Evolutionary conservation across 1,140 invertebrate genomes (phyloP), one percentile per base, ranked within the genome.

Genomic region (Melitaea cinxia): DNA sequence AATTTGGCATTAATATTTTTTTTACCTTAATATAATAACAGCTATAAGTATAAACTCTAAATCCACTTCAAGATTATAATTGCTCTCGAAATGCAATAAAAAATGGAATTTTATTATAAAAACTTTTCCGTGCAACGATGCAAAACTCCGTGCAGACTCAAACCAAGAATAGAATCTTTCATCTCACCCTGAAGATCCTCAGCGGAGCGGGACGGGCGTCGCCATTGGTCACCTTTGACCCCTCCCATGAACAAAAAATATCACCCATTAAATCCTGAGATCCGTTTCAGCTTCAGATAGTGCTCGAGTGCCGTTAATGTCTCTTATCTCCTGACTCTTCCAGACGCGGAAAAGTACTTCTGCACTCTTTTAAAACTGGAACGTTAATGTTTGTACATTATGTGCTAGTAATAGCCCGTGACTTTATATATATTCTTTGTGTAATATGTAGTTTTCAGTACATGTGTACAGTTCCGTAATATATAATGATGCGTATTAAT

Each of bases 201-300:
- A 81, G 64, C 70, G 35, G 76, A 78, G 72, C 57, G 72, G 73
- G 80, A 78, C 69, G 70, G 24, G 39, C 39, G 45, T 66, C 71
- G 73, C 77, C 68, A 88, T 86, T 88, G 85, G 85, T 77, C 72
- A 85, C 85, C 87, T 85, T 73, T 89, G 77, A 89, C 87, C 86
- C 85, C 82, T 78, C 86, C 85, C 86, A 87, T 81, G 77, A 78
- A 82, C 73, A 77, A 87, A 89, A 88, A 89, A 85, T 80, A 86
- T 85, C 78, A 70, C 74, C 82, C 85, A 88, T 89, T 87, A 88
- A 75, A 83, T 81, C 75, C 78, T 78, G 76, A 78, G 75, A 83
- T 80, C 73, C 68, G 72, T 78, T 86, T 81, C 85, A 80, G 81
- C 60, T 78, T 70, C 75, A 82, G 83, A 82, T 85, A 78, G 50